phyloP scores from a whole-genome alignment of 2,797 vertebrate species.

The Anguilla megastoma region DNA sequence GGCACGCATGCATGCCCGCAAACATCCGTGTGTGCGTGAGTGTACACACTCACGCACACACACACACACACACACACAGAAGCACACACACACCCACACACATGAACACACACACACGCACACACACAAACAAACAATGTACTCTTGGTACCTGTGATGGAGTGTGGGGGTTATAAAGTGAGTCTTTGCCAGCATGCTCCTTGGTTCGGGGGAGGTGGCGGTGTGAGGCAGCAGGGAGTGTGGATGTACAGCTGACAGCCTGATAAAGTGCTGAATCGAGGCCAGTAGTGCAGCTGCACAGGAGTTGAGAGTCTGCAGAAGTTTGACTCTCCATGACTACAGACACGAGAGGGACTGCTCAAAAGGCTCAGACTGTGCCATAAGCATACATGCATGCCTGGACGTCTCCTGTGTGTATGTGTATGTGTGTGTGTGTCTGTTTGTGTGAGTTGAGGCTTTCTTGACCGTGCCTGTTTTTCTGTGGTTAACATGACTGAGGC shows the following conservation, averaged over 20 bases:
- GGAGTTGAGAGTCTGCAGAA: constrained; percentile 65
- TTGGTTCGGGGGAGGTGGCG: constrained; percentile 71
- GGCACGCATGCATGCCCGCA: constrained; percentile 25
- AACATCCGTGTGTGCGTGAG: neutral
- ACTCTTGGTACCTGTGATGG: constrained; percentile 3
- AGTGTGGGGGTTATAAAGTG: neutral
- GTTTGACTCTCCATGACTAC: constrained; percentile 57
- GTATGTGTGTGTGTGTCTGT: constrained; percentile 29
- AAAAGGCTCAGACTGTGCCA: constrained; percentile 25
- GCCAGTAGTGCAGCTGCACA: constrained; percentile 73
- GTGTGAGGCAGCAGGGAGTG: constrained; percentile 73
- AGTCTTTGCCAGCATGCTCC: constrained; percentile 14
- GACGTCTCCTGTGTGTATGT: constrained; percentile 22
- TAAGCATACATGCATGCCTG: neutral
- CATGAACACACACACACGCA: constrained; percentile 20
- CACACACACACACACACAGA: neutral
- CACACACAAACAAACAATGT: neutral
- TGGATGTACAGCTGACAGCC: constrained; percentile 63
- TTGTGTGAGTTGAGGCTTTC: constrained; percentile 34
- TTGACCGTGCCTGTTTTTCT: constrained; percentile 45
- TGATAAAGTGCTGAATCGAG: constrained; percentile 79
- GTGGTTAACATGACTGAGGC: constrained; percentile 47
- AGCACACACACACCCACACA: neutral
- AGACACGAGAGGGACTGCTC: constrained; percentile 1
- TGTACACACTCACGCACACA: neutral